phyloP scores from a whole-genome alignment of 1,140 invertebrate species.

The Macrotrachela quadricornifera region DNA sequence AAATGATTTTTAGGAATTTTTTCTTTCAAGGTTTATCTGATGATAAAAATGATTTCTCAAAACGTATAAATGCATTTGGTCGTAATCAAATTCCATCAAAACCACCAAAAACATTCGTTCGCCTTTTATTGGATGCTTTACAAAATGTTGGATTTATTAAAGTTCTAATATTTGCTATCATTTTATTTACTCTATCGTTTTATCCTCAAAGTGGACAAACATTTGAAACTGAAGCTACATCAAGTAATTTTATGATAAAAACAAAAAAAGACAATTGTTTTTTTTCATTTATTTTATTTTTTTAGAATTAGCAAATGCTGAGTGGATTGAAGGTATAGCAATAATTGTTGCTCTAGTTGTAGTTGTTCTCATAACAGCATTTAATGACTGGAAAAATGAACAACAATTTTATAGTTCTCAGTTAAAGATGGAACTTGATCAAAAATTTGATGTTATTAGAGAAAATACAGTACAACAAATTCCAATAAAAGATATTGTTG shows the following conservation, averaged over 20 bases:
- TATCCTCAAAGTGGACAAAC: slow-evolving; percentile 11
- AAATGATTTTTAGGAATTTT: too few relatives aligned
- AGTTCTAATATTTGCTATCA: slow-evolving; percentile 29
- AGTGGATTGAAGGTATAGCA: slow-evolving; percentile 58
- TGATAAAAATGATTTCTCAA: slow-evolving; percentile 62
- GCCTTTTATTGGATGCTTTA: slow-evolving; percentile 92
- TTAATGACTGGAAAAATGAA: slow-evolving; percentile 98
- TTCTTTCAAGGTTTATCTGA: slow-evolving; percentile 56
- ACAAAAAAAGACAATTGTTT: too few relatives aligned
- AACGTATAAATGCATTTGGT: slow-evolving; percentile 76
- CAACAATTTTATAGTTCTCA: slow-evolving; percentile 86
- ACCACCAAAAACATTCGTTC: slow-evolving; percentile 93
- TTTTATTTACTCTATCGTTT: slow-evolving; percentile 30
- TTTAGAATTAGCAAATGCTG: background rate
- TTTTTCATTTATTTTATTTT: background rate
- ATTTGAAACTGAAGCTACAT: background rate
- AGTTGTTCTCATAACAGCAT: slow-evolving; percentile 89
- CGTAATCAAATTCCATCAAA: slow-evolving; percentile 95
- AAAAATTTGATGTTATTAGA: slow-evolving; percentile 89
- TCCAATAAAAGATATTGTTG: slow-evolving; percentile 83
- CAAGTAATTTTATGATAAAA: too few relatives aligned
- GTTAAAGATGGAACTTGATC: slow-evolving; percentile 90
- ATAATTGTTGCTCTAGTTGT: slow-evolving; percentile 92
- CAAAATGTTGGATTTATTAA: slow-evolving; percentile 97
- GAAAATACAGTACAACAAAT: slow-evolving; percentile 74